Evolutionary conservation across 1,140 invertebrate species (phyloP), one percentile per base, ranked within the genome.

Genomic region (Lucilia sericata): DNA sequence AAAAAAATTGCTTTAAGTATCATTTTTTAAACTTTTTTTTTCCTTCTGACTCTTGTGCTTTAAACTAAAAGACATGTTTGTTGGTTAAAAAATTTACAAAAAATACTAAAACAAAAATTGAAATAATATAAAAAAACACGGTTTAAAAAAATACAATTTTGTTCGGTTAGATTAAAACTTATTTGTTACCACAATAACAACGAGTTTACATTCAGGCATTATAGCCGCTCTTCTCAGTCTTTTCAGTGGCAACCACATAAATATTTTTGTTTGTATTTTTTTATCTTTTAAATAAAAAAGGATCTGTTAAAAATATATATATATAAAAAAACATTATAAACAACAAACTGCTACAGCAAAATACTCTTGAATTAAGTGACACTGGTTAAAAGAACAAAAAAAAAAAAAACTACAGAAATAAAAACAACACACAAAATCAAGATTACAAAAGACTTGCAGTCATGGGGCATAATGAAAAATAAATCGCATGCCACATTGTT

Each of bases 341-440:
- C 65, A 70, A 70, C 65, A 70, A 70, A 70, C 65, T 70, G 65
- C 19, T 21, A 70, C 65, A n/a, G 65, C n/a, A 70, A 19, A 70
- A 70, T 21, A 25, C 65, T 70, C 65, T 70, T 70, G 65, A 70
- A 70, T 70, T 70, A 70, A 70, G 65, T 70, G 65, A 70, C 65
- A 70, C 19, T 70, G 65, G 65, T 70, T 70, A 19, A 25, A 70
- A 21, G 19, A 21, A n/a, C n/a, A n/a, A 70, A 19, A 19, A 70
- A 70, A 70, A 70, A 70, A 70, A 5, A 25, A 25, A 70, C 17
- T 21, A 30, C 25, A 30, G 25, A 65, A n/a, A 65, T 8, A 7
- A 19, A 65, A 17, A n/a, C 25, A 1, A 60, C 55, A 60, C 55
- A 21, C 7, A 70, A 19, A 70, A 70, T 21, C 65, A 70, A 70